These are phyloP conservation scores for Rhinolophus ferrumequinum DNA, from an alignment of 2,113 vertebrate species.

Conservation along the genomic window DNA sequence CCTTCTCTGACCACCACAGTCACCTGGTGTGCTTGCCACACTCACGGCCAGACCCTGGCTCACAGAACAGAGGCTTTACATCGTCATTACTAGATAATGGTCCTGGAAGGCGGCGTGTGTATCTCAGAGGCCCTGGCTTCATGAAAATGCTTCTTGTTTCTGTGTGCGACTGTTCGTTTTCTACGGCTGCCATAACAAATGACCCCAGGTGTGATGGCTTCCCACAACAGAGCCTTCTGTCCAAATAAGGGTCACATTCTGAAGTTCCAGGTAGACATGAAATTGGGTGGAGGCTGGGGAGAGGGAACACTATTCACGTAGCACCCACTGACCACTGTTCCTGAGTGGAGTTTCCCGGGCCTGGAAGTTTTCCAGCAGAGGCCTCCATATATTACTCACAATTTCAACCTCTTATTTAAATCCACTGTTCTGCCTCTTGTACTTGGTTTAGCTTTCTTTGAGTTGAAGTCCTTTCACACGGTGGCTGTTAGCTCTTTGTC, in stretches of 20 bases:
- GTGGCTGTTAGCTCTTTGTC: not conserved
- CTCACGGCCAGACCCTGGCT: fast-evolving
- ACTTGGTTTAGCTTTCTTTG: not conserved
- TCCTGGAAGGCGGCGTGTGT: no score
- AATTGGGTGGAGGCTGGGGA: no score
- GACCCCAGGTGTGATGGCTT: not conserved
- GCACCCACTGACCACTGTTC: no score
- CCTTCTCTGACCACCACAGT: fast-evolving
- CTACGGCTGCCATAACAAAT: no score
- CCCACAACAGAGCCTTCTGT: not conserved
- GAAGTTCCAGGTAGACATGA: not conserved
- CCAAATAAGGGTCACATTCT: not conserved
- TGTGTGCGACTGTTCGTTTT: not conserved
- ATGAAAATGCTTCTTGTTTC: not conserved
- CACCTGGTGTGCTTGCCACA: fast-evolving
- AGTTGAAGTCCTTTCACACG: not conserved
- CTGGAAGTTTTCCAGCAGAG: not conserved
- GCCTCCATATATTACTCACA: not conserved
- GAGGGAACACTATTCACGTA: fast-evolving
- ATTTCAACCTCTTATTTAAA: not conserved
- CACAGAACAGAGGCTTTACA: fast-evolving
- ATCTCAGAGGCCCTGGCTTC: fast-evolving
- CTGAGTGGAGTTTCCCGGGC: not conserved
- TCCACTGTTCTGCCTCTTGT: not conserved
- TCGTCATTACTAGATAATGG: fast-evolving